Evolutionary conservation across 2,888 invertebrate species (phyloP), one percentile per base, ranked within the genome.

Genomic region (Cerastis rubricosa): DNA sequence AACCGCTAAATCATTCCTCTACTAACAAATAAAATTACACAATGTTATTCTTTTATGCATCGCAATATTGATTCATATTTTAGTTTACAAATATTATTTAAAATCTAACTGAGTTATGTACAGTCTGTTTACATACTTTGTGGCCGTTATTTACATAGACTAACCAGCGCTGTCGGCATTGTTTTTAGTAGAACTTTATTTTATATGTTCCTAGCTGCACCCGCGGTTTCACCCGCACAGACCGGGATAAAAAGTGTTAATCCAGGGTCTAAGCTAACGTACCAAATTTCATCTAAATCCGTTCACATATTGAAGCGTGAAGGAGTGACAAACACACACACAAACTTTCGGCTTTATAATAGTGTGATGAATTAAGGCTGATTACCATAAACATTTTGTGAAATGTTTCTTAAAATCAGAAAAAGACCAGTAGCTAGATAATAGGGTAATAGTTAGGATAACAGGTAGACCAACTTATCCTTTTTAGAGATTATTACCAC

Each of bases 121-220:
- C 17, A 25, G 17, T 40, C 25, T 69, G 49, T 83, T 72, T 83
- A 57, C 72, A 66, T 69, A 47, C 11, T 61, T 65, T 61, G 14
- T 2, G 3, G 1, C 1, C 14, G 51, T 51, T 80, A 71, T 71
- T 68, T 71, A 71, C 59, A 65, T 35, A 66, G 59, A 61, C 51
- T 68, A 29, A 25, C 6, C 19, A 47, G 25, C 61, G 54, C 22
- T 57, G 61, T 5, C 47, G 3, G 17, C 22, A 54, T 45, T n/a
- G n/a, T 2, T 74, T 74, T 66, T 35, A 54, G 49, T 45, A 80
- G 63, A 64, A 68, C 25, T 0, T 25, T n/a, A 68, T 45, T 80
- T 72, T 40, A 35, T 49, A 59, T n/a, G n/a, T n/a, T n/a, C n/a
- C n/a, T n/a, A n/a, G n/a, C n/a, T n/a, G n/a, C n/a, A n/a, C n/a